A percentile compares a stretch with the other conserved stretches of the same genome.
phyloP scores from a whole-genome alignment of 2,113 vertebrate species.

The Barnardius zonarius region DNA sequence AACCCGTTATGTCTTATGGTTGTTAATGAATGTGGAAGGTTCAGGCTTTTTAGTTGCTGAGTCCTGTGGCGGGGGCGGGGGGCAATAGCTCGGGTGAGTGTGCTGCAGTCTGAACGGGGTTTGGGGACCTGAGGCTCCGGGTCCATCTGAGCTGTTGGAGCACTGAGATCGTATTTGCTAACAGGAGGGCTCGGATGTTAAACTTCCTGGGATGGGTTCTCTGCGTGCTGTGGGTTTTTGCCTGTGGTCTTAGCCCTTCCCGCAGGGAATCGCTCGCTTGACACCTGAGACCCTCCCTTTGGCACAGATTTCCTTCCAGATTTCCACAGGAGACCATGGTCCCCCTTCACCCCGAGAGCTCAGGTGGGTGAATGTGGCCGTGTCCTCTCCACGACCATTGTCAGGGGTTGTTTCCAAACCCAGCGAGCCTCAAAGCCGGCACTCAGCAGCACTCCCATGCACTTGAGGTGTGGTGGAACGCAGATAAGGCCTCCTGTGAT shows the following conservation, averaged over 20 bases:
- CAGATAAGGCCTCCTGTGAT: background rate
- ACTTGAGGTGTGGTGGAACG: background rate
- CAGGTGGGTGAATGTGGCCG: background rate
- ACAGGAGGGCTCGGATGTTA: background rate
- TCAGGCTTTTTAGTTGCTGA: background rate
- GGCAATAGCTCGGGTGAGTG: background rate
- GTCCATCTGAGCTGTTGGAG: background rate
- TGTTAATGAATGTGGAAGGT: slow-evolving; percentile 1
- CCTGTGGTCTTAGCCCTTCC: slow-evolving; percentile 3
- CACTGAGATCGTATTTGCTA: slow-evolving; percentile 1
- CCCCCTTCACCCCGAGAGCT: background rate
- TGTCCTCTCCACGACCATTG: background rate
- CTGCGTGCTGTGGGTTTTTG: slow-evolving; percentile 42
- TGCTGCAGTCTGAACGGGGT: background rate
- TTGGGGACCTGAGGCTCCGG: background rate
- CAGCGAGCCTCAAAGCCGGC: background rate
- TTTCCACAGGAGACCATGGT: background rate
- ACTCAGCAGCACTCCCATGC: background rate
- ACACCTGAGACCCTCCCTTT: slow-evolving; percentile 34
- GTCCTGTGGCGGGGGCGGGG: background rate
- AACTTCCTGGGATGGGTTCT: slow-evolving; percentile 28
- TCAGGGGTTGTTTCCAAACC: background rate
- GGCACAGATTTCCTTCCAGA: background rate
- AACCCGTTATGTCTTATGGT: background rate
- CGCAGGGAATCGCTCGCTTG: background rate